Percentiles rank a stretch among this genome's conserved stretches.
Evolutionary conservation across 2,113 vertebrate species (phyloP).

Genomic region (Martes martes): DNA sequence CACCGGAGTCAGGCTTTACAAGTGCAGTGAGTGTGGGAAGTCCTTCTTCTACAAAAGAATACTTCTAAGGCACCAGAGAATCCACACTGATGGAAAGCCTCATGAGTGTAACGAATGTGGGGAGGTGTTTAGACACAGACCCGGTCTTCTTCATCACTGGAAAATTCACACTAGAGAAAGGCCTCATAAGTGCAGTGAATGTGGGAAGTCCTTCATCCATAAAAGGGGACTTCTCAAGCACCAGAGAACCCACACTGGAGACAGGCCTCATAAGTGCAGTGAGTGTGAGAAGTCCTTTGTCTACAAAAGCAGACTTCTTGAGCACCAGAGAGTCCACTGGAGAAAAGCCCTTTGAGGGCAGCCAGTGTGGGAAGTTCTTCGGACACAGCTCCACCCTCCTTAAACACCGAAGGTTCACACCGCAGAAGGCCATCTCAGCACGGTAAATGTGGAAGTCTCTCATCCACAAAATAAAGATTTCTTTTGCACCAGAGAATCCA

Average conservation of each 20-base stretch:
- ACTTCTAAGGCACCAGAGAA: background rate
- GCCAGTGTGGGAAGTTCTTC: background rate
- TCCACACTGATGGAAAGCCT: background rate
- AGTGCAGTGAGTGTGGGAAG: background rate
- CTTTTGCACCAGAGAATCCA: background rate
- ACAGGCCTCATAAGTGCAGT: background rate
- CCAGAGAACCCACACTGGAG: conserved; percentile 33
- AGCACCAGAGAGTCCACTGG: background rate
- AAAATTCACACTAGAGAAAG: background rate
- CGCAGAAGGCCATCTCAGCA: background rate
- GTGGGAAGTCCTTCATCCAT: no score
- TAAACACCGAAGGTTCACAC: background rate
- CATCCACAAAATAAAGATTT: background rate
- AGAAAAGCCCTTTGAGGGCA: background rate
- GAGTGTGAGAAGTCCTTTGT: background rate
- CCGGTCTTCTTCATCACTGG: background rate
- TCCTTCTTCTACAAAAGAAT: background rate
- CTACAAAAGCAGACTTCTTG: background rate
- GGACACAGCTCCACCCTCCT: background rate
- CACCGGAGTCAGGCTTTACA: background rate
- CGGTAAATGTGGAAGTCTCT: background rate
- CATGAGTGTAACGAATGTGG: background rate
- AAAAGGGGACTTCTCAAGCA: no score
- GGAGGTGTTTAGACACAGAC: background rate
- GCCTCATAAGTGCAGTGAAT: no score